These are phyloP conservation scores for Lineus longissimus DNA, from an alignment of 1,140 invertebrate genomes.

Conservation along the genomic window DNA sequence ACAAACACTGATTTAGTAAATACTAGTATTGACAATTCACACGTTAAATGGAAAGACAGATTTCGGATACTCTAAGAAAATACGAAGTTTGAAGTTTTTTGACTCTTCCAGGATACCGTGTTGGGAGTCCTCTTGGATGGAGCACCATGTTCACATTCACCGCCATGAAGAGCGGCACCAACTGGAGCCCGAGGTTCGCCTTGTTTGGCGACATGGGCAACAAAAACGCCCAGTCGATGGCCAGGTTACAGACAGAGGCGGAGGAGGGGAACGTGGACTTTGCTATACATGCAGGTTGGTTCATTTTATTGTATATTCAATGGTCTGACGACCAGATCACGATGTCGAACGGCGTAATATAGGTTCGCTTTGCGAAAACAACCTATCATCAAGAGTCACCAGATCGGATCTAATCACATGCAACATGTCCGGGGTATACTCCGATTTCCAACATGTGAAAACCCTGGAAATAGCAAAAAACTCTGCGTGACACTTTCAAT, in stretches of 20 bases:
- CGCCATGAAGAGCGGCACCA: constrained; percentile 61
- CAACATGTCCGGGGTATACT: not conserved
- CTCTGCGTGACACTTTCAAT: no score
- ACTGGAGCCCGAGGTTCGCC: constrained; percentile 75
- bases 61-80: no score
- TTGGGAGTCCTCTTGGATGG: constrained; percentile 75
- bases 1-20: no score
- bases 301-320: no score
- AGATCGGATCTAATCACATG: not conserved
- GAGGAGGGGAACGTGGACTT: constrained; percentile 76
- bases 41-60: no score
- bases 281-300: constrained; percentile 82
- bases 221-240: constrained; percentile 77
- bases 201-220: constrained; percentile 91
- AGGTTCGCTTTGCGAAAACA: not conserved
- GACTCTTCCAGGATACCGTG: constrained; percentile 76
- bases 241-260: constrained; percentile 75
- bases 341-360: not conserved
- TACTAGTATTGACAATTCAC: no score
- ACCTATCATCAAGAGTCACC: no score
- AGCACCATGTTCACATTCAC: constrained; percentile 73
- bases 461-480: no score
- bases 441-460: not conserved
- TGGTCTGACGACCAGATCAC: no score
- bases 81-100: no score